Base-by-base conservation (phyloP, 2,113 vertebrate genomes). In the Rousettus leschenaultii region DNA sequence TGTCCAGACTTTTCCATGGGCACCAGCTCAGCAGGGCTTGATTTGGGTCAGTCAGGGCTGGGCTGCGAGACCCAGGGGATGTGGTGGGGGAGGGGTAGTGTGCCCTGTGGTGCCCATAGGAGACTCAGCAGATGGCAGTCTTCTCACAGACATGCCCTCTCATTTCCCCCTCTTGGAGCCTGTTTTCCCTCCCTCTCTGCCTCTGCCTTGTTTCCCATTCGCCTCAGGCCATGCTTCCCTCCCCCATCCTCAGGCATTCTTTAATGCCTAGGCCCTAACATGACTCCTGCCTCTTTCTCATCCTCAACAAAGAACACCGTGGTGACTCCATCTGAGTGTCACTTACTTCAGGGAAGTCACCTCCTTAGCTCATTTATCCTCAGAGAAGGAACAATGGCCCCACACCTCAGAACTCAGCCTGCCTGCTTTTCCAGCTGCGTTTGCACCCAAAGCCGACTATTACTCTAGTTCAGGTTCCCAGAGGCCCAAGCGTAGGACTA, bases 401-500 rank as follows among this genome's bases (percentile, higher is more conserved):
- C 55, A 55, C 38, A 65, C 85, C 84, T 93, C 92, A 83, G 74
- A 61, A 74, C 33, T 65, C 74, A 87, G 88, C 71, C 73, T 80
- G 78, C 89, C 78, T 48, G 40, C 18, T 77, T 94, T 55, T 33
- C 3, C 30, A 79, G 92, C 70, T 86, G 55, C 30, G 33, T 94
- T 77, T 94, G 92, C 45, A 91, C 74, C 55, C 40, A 9, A 68
- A 92, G 74, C 85, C 61, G 77, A 68, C 82, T 85, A 16, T 89
- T 68, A 90, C 70, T 74, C 74, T 57, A 48, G 66, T 48, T 84
- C 88, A 63, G 70, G 66, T 80, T 86, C 80, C 94, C 94, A 96
- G 84, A 77, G 73, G 95, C 94, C 95, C 33, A 13, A 59, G 96
- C 94, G 71, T 88, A 95, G 87, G 79, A 75, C 96, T 55, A 0